These are phyloP conservation scores for Ciconia maguari DNA, from an alignment of 2,113 vertebrate species.

Conservation along the genomic window DNA sequence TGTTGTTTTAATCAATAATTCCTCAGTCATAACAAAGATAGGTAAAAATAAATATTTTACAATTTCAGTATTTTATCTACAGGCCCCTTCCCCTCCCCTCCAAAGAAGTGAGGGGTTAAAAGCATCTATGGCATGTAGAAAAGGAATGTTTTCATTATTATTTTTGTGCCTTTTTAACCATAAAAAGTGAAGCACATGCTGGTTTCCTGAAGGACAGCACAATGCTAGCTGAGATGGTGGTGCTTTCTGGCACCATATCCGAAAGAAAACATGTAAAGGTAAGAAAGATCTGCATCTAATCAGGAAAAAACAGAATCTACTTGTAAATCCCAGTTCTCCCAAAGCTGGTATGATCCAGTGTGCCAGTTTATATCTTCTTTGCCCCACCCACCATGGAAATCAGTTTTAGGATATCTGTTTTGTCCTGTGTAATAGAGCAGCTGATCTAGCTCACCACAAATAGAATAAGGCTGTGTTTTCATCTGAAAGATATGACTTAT, in stretches of 20 bases:
- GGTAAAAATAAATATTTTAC: slow-evolving; percentile 82
- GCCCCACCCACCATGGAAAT: neutral
- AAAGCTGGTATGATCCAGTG: slow-evolving; percentile 40
- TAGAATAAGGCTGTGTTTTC: slow-evolving; percentile 62
- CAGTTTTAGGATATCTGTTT: slow-evolving; percentile 25
- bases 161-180: slow-evolving; percentile 81
- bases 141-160: slow-evolving; percentile 70
- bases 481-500: slow-evolving; percentile 20
- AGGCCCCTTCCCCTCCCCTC: slow-evolving; percentile 17
- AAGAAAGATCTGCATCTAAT: slow-evolving; percentile 29
- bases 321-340: neutral
- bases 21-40: slow-evolving; percentile 69
- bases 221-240: slow-evolving; percentile 67
- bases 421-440: slow-evolving; percentile 30
- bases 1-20: slow-evolving; percentile 67
- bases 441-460: slow-evolving; percentile 46
- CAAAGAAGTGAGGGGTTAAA: slow-evolving; percentile 7
- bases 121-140: slow-evolving; percentile 54
- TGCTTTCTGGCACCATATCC: slow-evolving; percentile 25
- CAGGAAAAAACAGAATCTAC: slow-evolving; percentile 33
- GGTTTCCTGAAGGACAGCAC: slow-evolving; percentile 37
- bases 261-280: slow-evolving; percentile 21
- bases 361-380: slow-evolving; percentile 41
- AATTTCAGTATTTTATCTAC: slow-evolving; percentile 60
- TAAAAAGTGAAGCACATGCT: slow-evolving; percentile 56